These are phyloP conservation scores for Calliopum simillimum DNA, from an alignment of 2,888 invertebrate species.

Conservation along the genomic window DNA sequence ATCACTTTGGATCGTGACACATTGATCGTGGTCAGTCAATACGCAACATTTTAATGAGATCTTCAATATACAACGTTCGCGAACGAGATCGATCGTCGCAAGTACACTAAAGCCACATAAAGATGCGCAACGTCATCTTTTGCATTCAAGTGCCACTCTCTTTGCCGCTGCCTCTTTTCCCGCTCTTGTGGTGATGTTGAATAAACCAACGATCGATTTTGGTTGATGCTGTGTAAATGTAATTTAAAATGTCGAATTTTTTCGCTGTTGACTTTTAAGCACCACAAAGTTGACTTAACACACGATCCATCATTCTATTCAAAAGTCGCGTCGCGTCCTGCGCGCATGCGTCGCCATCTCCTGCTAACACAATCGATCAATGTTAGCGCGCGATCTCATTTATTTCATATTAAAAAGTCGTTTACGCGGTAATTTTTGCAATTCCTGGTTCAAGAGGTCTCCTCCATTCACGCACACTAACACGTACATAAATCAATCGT, in stretches of 20 bases:
- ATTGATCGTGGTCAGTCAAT: constrained; percentile 1
- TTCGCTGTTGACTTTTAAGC: constrained; percentile 6
- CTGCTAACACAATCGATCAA: constrained; percentile 21
- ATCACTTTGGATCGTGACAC: constrained; percentile 14
- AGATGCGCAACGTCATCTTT: no score
- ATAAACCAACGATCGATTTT: not conserved
- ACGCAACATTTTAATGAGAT: constrained; percentile 11
- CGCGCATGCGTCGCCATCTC: not conserved
- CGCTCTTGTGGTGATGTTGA: no score
- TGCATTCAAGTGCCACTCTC: no score
- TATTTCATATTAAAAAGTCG: constrained; percentile 25
- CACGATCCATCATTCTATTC: constrained; percentile 14
- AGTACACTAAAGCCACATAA: no score
- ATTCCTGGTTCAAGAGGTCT: constrained; percentile 19
- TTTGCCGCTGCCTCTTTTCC: no score
- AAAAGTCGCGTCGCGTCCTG: not conserved
- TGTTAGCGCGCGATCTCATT: constrained; percentile 18
- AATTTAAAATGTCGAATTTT: constrained; percentile 7
- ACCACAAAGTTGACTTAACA: constrained; percentile 2
- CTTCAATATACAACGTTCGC: not conserved
- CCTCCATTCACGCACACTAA: not conserved
- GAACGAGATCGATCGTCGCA: no score
- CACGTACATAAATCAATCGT: no score
- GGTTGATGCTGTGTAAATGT: not conserved
- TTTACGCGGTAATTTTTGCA: not conserved